These are phyloP conservation scores for Anthophora plumipes DNA, from an alignment of 2,888 invertebrate species.

Conservation along the genomic window DNA sequence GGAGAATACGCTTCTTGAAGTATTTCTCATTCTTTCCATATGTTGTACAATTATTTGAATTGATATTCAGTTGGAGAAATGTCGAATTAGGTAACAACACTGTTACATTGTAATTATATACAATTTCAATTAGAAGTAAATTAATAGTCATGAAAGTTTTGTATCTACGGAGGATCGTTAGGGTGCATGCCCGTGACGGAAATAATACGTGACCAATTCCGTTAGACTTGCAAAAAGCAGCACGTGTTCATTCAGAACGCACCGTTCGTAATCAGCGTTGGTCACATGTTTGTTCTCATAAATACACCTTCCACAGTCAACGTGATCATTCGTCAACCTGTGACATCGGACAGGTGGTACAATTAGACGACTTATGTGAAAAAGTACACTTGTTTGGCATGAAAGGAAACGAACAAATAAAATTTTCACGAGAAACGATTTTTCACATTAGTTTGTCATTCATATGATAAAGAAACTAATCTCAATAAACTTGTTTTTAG, in stretches of 20 bases:
- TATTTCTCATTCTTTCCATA: too few relatives aligned
- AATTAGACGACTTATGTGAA: conserved; percentile 44
- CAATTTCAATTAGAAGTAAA: not conserved
- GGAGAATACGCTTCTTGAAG: not conserved
- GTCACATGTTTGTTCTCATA: conserved; percentile 67
- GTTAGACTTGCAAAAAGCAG: conserved; percentile 65
- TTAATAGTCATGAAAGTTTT: not conserved
- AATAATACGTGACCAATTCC: conserved; percentile 58
- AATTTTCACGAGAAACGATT: not conserved
- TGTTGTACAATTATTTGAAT: too few relatives aligned
- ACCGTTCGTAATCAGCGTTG: conserved; percentile 51
- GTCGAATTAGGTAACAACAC: not conserved
- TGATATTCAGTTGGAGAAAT: not conserved
- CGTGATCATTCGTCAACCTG: conserved; percentile 50
- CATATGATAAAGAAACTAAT: not conserved
- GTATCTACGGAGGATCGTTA: not conserved
- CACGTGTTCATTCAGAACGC: conserved; percentile 69
- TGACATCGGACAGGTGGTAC: conserved; percentile 2
- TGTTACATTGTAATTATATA: not conserved
- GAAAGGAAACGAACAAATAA: not conserved
- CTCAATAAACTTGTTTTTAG: not conserved
- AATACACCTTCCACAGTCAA: conserved; percentile 64
- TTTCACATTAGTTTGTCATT: not conserved
- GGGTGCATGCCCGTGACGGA: conserved; percentile 30
- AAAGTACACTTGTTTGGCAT: conserved; percentile 3